A percentile compares a stretch with the other conserved stretches of the same genome.
phyloP scores from a whole-genome alignment of 1,140 invertebrate species.

The Papilio glaucus region DNA sequence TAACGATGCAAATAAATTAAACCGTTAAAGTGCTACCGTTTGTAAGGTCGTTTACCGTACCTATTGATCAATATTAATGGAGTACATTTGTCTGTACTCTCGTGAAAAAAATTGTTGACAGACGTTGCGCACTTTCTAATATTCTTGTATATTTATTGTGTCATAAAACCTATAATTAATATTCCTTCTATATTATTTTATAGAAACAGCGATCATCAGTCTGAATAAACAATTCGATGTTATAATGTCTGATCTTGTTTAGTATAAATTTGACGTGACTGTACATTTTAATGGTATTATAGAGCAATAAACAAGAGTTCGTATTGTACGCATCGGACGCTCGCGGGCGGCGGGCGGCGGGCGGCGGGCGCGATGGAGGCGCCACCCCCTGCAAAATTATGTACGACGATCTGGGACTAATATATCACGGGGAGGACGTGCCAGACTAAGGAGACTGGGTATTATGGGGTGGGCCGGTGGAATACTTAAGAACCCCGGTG shows the following conservation, averaged over 20 bases:
- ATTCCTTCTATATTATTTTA: neutral
- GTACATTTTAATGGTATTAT: constrained; percentile 58
- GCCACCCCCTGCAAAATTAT: constrained; percentile 81
- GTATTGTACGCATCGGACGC: constrained; percentile 73
- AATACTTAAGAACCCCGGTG: constrained; percentile 82
- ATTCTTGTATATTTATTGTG: no score
- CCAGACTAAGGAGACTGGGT: constrained; percentile 81
- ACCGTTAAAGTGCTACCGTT: no score
- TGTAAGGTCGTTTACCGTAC: no score
- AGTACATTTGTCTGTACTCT: no score
- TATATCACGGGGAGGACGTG: constrained; percentile 82
- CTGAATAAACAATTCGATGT: constrained; percentile 3
- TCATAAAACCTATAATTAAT: no score
- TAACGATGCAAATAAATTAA: no score
- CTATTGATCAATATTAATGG: no score
- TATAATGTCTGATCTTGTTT: constrained; percentile 17
- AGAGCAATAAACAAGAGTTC: constrained; percentile 76
- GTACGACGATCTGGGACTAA: constrained; percentile 83
- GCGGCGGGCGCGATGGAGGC: constrained; percentile 57
- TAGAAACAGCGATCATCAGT: neutral
- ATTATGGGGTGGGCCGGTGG: constrained; percentile 78
- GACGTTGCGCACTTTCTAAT: no score
- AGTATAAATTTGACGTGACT: constrained; percentile 17
- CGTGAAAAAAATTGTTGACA: no score
- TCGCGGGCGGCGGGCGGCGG: constrained; percentile 51